These are phyloP conservation scores for Delia radicum DNA, from an alignment of 1,140 invertebrate genomes.

Conservation along the genomic window DNA sequence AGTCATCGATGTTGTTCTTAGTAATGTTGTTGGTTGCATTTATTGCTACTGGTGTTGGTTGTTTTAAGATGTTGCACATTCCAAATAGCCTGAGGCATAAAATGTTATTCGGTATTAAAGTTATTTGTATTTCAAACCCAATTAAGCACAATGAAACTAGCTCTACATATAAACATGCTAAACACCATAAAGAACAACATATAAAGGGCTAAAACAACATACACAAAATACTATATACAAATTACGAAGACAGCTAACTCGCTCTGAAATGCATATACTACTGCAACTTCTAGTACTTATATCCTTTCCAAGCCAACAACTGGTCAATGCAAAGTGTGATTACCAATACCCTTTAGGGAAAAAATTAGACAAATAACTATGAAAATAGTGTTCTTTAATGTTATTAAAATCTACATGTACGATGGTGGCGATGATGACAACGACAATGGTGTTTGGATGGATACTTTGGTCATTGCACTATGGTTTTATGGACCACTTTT, in stretches of 20 bases:
- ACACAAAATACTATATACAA: not conserved
- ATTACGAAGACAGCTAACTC: not conserved
- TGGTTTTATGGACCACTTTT: too few relatives aligned
- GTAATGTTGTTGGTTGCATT: not conserved
- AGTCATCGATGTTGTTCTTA: not conserved
- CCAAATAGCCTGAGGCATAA: conserved; percentile 1
- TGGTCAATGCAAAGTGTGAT: not conserved
- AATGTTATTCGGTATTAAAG: conserved; percentile 9
- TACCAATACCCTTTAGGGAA: not conserved
- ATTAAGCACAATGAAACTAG: conserved; percentile 8
- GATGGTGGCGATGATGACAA: too few relatives aligned
- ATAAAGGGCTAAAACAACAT: not conserved
- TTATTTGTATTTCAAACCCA: conserved; percentile 21
- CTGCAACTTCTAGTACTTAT: too few relatives aligned
- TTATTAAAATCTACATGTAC: too few relatives aligned
- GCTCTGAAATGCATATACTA: too few relatives aligned
- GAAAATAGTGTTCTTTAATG: too few relatives aligned
- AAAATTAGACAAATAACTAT: not conserved
- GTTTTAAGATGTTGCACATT: not conserved
- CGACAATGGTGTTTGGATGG: too few relatives aligned
- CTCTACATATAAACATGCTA: not conserved
- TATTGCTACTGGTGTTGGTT: conserved; percentile 5
- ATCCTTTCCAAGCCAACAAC: not conserved
- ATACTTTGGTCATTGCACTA: too few relatives aligned
- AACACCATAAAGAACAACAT: not conserved